Evolutionary conservation across 2,888 invertebrate genomes (phyloP).

Genomic region (Drosophila mercatorum): DNA sequence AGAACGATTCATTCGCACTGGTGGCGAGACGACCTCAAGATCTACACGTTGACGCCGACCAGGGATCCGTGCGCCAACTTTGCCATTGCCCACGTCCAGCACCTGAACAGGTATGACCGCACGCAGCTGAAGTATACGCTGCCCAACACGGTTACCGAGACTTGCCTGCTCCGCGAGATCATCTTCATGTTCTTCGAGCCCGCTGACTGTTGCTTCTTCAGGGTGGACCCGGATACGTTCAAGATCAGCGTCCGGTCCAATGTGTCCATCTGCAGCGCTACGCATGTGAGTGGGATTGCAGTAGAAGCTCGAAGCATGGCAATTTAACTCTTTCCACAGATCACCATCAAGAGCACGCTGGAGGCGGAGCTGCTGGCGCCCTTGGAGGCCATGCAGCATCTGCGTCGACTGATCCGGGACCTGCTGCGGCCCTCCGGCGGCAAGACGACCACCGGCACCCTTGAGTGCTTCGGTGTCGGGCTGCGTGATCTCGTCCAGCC

Average conservation of each 20-base stretch:
- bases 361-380: slow-evolving; percentile 72
- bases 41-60: slow-evolving; percentile 77
- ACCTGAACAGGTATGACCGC: slow-evolving; percentile 60
- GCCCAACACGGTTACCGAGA: slow-evolving; percentile 78
- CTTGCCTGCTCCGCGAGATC: slow-evolving; percentile 82
- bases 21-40: slow-evolving; percentile 82
- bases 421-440: slow-evolving; percentile 71
- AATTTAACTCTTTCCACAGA: slow-evolving; percentile 47
- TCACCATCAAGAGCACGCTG: slow-evolving; percentile 66
- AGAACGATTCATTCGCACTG: slow-evolving; percentile 84
- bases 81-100: slow-evolving; percentile 83
- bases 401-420: slow-evolving; percentile 82
- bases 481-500: slow-evolving; percentile 83
- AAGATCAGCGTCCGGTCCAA: slow-evolving; percentile 67
- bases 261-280: slow-evolving; percentile 80
- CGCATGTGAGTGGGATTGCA: slow-evolving; percentile 67
- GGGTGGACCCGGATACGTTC: slow-evolving; percentile 38
- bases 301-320: not conserved
- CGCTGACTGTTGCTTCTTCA: slow-evolving; percentile 78
- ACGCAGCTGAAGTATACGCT: slow-evolving; percentile 54
- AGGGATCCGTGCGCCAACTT: slow-evolving; percentile 83
- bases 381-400: slow-evolving; percentile 76
- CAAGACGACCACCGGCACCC: slow-evolving; percentile 83
- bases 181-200: slow-evolving; percentile 83
- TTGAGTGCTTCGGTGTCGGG: slow-evolving; percentile 85